Evolutionary conservation across 2,113 vertebrate genomes (phyloP).

Genomic region (Chitala chitala): DNA sequence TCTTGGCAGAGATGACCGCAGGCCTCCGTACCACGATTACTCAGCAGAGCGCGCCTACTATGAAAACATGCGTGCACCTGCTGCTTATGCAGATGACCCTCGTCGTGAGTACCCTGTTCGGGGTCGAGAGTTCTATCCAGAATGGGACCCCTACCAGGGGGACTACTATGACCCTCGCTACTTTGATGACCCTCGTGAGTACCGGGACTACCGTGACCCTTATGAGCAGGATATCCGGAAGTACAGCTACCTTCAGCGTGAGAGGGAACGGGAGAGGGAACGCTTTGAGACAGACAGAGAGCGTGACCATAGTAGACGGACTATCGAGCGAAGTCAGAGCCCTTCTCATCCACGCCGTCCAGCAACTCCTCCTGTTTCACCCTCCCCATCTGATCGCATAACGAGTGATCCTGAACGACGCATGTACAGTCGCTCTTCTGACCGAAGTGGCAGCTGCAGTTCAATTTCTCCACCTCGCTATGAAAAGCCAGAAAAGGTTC

Average conservation of each 20-base stretch:
- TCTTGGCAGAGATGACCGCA: constrained; percentile 78
- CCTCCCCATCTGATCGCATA: constrained; percentile 79
- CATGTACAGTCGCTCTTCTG: constrained; percentile 89
- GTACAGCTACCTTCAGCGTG: constrained; percentile 91
- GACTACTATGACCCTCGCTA: constrained; percentile 93
- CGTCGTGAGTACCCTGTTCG: constrained; percentile 85
- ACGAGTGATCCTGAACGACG: constrained; percentile 85
- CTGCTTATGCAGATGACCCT: constrained; percentile 84
- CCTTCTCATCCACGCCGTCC: constrained; percentile 82
- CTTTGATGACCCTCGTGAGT: constrained; percentile 90
- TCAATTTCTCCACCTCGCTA: constrained; percentile 86
- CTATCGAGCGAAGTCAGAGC: constrained; percentile 79
- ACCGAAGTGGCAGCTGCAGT: constrained; percentile 89
- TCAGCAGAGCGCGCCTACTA: constrained; percentile 86
- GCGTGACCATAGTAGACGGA: constrained; percentile 66
- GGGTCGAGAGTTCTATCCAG: constrained; percentile 85
- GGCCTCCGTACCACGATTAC: constrained; percentile 87
- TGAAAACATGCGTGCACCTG: constrained; percentile 80
- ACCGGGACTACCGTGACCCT: constrained; percentile 86
- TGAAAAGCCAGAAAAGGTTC: constrained; percentile 81
- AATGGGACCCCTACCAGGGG: constrained; percentile 89
- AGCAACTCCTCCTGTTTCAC: constrained; percentile 75
- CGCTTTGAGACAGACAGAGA: constrained; percentile 86
- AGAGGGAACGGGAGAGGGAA: constrained; percentile 84
- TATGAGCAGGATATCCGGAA: constrained; percentile 96